Conservation (phyloP, 2,797 vertebrate genomes). For the Melanitta fusca region DNA sequence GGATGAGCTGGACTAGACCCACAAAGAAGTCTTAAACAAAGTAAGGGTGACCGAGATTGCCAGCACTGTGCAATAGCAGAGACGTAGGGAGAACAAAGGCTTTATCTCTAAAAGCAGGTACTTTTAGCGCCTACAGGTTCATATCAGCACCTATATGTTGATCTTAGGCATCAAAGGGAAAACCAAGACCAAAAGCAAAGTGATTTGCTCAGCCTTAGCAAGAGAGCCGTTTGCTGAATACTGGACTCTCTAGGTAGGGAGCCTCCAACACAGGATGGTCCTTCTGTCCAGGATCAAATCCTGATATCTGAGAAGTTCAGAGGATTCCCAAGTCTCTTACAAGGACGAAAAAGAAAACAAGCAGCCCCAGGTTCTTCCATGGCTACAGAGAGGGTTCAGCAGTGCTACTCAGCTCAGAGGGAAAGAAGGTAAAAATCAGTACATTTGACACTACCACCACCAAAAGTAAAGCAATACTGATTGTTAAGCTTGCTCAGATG, state of each 20-base stretch:
- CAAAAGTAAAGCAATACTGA: background rate
- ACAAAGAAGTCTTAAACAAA: background rate
- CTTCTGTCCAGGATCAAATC: background rate
- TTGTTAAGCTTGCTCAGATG: background rate
- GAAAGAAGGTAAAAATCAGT: background rate
- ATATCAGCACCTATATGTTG: background rate
- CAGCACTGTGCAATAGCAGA: background rate
- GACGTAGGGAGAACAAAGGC: background rate
- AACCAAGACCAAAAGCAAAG: background rate
- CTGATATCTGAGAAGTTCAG: background rate
- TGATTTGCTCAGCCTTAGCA: background rate
- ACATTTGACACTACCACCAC: background rate
- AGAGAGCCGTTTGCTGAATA: background rate
- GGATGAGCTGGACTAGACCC: background rate
- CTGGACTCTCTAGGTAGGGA: background rate
- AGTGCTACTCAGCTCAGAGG: background rate
- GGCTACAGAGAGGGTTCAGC: background rate
- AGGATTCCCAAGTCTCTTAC: background rate
- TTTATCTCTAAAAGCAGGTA: background rate
- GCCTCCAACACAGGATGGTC: background rate
- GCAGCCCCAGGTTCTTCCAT: background rate
- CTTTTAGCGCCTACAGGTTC: background rate
- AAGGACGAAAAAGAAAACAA: background rate
- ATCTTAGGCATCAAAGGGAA: background rate
- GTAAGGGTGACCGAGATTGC: background rate